A percentile compares a stretch with the other conserved stretches of the same genome.
phyloP scores from a whole-genome alignment of 2,797 vertebrate species.

The Sebastes umbrosus region DNA sequence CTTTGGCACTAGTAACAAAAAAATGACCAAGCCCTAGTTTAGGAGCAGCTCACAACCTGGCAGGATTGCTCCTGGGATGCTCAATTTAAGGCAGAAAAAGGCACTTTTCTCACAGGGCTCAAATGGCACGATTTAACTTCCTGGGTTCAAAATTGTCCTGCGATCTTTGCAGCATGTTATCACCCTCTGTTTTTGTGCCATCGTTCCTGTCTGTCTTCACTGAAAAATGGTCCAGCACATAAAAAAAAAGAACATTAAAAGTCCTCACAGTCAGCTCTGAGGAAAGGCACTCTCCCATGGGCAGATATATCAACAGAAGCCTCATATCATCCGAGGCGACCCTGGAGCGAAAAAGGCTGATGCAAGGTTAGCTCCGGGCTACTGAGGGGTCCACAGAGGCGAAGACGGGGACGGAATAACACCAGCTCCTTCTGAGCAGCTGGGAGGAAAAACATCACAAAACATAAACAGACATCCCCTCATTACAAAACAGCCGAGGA shows the following conservation, averaged over 20 bases:
- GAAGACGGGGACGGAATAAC: slow-evolving; percentile 13
- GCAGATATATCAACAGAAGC: slow-evolving; percentile 15
- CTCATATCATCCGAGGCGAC: slow-evolving; percentile 12
- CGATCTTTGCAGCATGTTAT: neutral
- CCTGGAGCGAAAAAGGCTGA: slow-evolving; percentile 36
- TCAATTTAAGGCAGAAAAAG: neutral
- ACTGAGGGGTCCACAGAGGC: slow-evolving; percentile 2
- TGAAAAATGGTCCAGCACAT: slow-evolving; percentile 11
- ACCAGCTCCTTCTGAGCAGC: neutral
- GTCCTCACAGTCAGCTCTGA: slow-evolving; percentile 6
- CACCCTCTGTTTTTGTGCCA: neutral
- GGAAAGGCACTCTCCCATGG: neutral
- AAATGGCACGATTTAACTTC: neutral
- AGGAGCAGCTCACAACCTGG: neutral
- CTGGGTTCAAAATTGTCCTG: slow-evolving; percentile 1
- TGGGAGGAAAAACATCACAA: slow-evolving; percentile 19
- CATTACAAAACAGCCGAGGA: slow-evolving; percentile 24
- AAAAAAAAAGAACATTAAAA: slow-evolving; percentile 15
- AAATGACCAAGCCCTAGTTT: neutral
- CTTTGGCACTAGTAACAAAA: neutral
- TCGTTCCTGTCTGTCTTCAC: neutral
- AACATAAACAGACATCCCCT: slow-evolving; percentile 22
- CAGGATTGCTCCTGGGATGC: neutral
- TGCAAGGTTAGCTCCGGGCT: slow-evolving; percentile 34
- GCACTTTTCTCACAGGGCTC: neutral